Evolutionary conservation across 2,113 vertebrate genomes (phyloP).

Genomic region (Triplophysa siluroides): DNA sequence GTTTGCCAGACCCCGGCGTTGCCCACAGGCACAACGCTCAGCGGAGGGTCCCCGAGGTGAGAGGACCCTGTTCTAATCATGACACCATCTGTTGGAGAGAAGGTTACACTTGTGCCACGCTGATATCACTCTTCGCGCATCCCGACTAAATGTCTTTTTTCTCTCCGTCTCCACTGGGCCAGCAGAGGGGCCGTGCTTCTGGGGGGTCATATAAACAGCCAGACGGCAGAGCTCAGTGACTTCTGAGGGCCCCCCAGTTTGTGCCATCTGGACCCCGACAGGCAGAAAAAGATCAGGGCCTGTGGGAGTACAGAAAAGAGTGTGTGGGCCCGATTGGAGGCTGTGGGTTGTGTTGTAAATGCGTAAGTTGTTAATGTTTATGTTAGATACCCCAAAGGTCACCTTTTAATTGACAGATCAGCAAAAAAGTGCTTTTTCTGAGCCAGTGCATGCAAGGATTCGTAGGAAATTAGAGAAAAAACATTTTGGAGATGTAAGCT

Average conservation of each 20-base stretch:
- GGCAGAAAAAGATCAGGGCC: conserved; percentile 40
- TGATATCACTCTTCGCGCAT: conserved; percentile 52
- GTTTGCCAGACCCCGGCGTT: conserved; percentile 45
- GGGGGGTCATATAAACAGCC: conserved; percentile 55
- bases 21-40: conserved; percentile 48
- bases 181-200: conserved; percentile 52
- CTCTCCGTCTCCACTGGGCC: conserved; percentile 25
- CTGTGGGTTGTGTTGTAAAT: neutral
- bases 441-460: neutral
- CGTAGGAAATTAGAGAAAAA: neutral
- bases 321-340: conserved; percentile 15
- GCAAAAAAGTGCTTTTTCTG: neutral
- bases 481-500: neutral
- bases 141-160: conserved; percentile 30
- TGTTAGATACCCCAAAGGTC: conserved; percentile 6
- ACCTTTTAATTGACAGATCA: conserved; percentile 36
- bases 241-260: conserved; percentile 43
- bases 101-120: conserved; percentile 57
- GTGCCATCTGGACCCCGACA: conserved; percentile 54
- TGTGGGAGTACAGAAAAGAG: conserved; percentile 32
- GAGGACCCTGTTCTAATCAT: conserved; percentile 56
- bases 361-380: neutral
- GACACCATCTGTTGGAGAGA: conserved; percentile 62
- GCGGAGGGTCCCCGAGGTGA: conserved; percentile 56
- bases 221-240: conserved; percentile 54